Conservation (phyloP, 2,113 vertebrate species). For the Pseudopodoces humilis region DNA sequence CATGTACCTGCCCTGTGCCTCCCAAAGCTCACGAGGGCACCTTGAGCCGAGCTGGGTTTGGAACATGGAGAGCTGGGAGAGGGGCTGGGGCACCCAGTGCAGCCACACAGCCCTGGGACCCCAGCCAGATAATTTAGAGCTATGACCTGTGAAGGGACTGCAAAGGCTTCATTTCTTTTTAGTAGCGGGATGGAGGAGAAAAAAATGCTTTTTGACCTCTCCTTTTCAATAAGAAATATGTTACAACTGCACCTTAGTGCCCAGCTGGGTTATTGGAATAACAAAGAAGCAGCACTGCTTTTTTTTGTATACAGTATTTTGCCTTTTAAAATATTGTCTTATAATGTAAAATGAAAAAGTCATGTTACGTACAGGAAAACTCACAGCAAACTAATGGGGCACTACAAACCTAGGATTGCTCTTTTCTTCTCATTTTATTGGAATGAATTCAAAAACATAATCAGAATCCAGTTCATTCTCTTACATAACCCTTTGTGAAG, state of each 20-base stretch:
- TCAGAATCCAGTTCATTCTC: conserved; percentile 2
- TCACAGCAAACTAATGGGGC: not conserved
- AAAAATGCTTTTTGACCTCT: not conserved
- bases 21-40: not conserved
- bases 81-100: not conserved
- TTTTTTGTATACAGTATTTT: not conserved
- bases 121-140: not conserved
- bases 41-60: not conserved
- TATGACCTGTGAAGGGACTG: not conserved
- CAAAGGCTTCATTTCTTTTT: not conserved
- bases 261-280: not conserved
- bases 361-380: not conserved
- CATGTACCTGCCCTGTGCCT: not conserved
- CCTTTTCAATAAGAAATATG: not conserved
- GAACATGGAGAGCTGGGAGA: not conserved
- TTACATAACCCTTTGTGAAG: conserved; percentile 14
- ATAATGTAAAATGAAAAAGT: not conserved
- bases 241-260: not conserved
- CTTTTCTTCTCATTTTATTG: not conserved
- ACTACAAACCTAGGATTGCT: not conserved
- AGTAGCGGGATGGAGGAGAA: not conserved
- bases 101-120: not conserved
- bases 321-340: not conserved
- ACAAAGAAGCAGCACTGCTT: not conserved
- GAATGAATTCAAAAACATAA: not conserved